Base-by-base conservation (phyloP, 2,113 vertebrate genomes). In the Nycticorax nycticorax region DNA sequence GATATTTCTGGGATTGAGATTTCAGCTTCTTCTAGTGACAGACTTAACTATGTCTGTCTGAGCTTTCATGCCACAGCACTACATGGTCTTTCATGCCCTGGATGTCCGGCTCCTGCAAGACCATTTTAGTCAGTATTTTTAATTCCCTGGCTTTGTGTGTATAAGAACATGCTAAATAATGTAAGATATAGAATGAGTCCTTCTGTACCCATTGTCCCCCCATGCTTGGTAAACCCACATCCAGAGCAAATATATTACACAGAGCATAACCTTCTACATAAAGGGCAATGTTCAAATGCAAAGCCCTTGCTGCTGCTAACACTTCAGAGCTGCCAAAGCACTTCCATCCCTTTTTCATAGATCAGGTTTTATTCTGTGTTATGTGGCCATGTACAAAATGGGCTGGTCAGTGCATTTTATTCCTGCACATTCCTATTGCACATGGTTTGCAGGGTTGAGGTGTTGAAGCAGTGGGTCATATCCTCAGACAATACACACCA, bases 361-460 rank as follows among this genome's bases (percentile, higher is more conserved):
- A 37, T 69, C 24, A 85, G 30, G 21, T 89, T 72, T 67, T n/a
- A 56, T 30, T 72, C 50, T 72, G 2, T 37, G 6, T 37, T 33
- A n/a, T 24, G 8, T 56, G 56, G 11, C 26, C 14, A 48, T 1
- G 9, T 45, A 7, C 32, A 85, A 95, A 93, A 57, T 37, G 4
- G 14, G 7, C 8, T 50, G 12, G 16, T 62, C n/a, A 30, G 17
- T 39, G 23, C 11, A 30, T 81, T 92, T 94, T 60, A 53, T 59
- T 84, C 13, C 56, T 55, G 12, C 33, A 48, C 9, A 8, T 8
- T 63, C 84, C 14, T 56, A 7, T 6, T 75, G 32, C 16, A 24
- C 0, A 0, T 53, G 28, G 12, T 57, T 77, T 92, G 20, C 30
- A 21, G 7, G 24, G 22, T 4, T 8, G 1, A n/a, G 12, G 3